A percentile compares a stretch with the other conserved stretches of the same genome.
Conservation (phyloP, 2,888 invertebrate genomes). For the Galerucella pusilla region DNA sequence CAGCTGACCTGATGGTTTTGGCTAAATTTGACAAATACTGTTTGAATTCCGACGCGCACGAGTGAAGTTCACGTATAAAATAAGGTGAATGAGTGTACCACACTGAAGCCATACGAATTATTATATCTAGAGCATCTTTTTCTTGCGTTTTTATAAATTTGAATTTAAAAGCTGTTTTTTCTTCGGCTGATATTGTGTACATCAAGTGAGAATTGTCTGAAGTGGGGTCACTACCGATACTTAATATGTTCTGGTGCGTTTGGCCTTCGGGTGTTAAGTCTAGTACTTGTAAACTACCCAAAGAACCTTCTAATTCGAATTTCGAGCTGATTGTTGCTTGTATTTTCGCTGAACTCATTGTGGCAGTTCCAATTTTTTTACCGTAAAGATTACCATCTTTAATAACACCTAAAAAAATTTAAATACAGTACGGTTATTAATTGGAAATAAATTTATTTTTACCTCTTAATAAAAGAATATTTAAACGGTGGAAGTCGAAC, state of each 20-base stretch:
- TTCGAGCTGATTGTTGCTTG: slow-evolving; percentile 77
- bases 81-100: slow-evolving; percentile 94
- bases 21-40: slow-evolving; percentile 88
- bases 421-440: not conserved
- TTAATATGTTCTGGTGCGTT: slow-evolving; percentile 85
- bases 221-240: slow-evolving; percentile 82
- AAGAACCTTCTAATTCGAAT: slow-evolving; percentile 82
- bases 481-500: slow-evolving; percentile 93
- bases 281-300: slow-evolving; percentile 91
- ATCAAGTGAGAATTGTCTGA: slow-evolving; percentile 66
- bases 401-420: slow-evolving; percentile 65
- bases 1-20: slow-evolving; percentile 87
- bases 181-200: slow-evolving; percentile 60
- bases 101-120: slow-evolving; percentile 84
- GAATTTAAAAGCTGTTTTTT: slow-evolving; percentile 69
- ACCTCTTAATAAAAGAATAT: slow-evolving; percentile 84
- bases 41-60: slow-evolving; percentile 91
- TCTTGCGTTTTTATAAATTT: slow-evolving; percentile 62
- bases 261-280: slow-evolving; percentile 88
- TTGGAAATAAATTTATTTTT: slow-evolving; percentile 55
- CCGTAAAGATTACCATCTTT: slow-evolving; percentile 78
- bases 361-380: slow-evolving; percentile 93
- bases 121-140: slow-evolving; percentile 59
- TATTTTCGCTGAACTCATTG: slow-evolving; percentile 90
- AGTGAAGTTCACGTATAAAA: slow-evolving; percentile 85